Conservation (phyloP, 2,888 invertebrate species). For the Blera fallax region DNA sequence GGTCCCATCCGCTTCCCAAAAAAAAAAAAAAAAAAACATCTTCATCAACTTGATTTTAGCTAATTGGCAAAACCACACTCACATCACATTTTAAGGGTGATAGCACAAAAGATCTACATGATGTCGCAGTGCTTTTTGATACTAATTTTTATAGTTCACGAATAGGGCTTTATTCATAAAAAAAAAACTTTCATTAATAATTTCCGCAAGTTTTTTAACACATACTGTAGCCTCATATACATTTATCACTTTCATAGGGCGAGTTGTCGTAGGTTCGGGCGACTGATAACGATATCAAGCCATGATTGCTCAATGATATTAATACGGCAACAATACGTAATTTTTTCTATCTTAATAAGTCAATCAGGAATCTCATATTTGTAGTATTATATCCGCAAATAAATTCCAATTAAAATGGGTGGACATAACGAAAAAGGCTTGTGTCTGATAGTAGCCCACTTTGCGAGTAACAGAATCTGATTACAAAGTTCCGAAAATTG, state of each 20-base stretch:
- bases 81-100: too few relatives aligned
- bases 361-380: not conserved
- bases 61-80: too few relatives aligned
- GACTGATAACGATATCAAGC: not conserved
- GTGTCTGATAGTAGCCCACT: not conserved
- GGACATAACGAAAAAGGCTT: not conserved
- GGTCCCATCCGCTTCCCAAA: too few relatives aligned
- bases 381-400: not conserved
- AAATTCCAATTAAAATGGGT: not conserved
- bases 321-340: not conserved
- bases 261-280: conserved; percentile 7
- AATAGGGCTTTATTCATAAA: too few relatives aligned
- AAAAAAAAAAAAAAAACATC: too few relatives aligned
- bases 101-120: too few relatives aligned
- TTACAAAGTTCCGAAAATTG: not conserved
- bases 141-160: too few relatives aligned
- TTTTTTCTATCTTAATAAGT: not conserved
- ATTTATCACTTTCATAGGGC: not conserved
- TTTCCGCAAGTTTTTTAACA: too few relatives aligned
- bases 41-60: too few relatives aligned
- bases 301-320: not conserved
- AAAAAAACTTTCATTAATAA: too few relatives aligned
- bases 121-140: too few relatives aligned
- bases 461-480: not conserved
- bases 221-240: too few relatives aligned